Percentiles rank a stretch among this genome's conserved stretches.
Conservation (phyloP, 2,888 invertebrate genomes). For the Philonicus albiceps region DNA sequence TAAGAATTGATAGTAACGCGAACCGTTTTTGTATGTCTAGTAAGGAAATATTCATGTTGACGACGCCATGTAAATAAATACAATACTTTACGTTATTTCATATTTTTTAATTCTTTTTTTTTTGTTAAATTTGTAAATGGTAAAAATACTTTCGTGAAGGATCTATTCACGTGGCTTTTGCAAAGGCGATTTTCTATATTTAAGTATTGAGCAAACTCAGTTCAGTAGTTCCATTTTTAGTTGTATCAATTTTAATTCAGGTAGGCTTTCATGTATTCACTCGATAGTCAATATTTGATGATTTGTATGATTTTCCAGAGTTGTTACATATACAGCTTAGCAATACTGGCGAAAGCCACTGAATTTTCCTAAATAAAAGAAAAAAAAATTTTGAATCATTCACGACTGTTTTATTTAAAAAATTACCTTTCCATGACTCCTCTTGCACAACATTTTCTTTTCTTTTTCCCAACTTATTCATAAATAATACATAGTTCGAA, state of each 20-base stretch:
- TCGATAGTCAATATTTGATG: not conserved
- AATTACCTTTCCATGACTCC: not conserved
- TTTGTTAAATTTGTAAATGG: constrained; percentile 5
- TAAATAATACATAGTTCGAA: no score
- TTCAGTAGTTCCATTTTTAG: not conserved
- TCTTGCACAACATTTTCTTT: not conserved
- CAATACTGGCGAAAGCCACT: constrained; percentile 22
- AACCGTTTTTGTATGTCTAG: not conserved
- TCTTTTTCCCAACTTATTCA: not conserved
- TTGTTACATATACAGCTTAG: constrained; percentile 18
- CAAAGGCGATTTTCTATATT: not conserved
- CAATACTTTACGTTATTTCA: not conserved
- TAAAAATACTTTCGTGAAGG: not conserved
- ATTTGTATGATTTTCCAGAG: not conserved
- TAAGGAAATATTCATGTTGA: constrained; percentile 1
- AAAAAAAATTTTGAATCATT: not conserved
- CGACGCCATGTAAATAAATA: not conserved
- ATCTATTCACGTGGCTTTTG: not conserved
- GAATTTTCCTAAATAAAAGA: constrained; percentile 30
- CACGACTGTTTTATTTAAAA: not conserved
- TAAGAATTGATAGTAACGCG: not conserved
- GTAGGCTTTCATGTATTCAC: not conserved
- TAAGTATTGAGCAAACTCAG: not conserved
- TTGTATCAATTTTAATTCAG: not conserved
- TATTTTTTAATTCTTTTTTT: not conserved